phyloP scores from a whole-genome alignment of 1,140 invertebrate species.

The Kradibia gibbosae region DNA sequence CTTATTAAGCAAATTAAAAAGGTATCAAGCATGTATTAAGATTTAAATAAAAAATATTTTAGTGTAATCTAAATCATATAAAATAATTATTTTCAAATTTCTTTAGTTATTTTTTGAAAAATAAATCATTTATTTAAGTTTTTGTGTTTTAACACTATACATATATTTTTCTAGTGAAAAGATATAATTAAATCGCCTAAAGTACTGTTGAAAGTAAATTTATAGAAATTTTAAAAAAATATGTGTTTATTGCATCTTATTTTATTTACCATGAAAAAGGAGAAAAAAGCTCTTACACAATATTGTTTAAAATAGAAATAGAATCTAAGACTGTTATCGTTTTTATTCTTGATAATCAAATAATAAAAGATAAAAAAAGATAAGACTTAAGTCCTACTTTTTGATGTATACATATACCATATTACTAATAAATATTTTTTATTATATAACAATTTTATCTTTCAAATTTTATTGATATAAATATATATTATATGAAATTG shows the following conservation, averaged over 20 bases:
- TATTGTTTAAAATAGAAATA: background rate
- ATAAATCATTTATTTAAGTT: too few species aligned
- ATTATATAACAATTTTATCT: background rate
- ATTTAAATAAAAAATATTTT: too few species aligned
- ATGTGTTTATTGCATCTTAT: background rate
- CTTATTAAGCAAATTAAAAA: too few species aligned
- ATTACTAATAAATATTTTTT: background rate
- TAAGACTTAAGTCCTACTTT: background rate
- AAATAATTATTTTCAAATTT: too few species aligned
- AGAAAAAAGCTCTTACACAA: background rate
- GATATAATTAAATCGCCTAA: too few species aligned
- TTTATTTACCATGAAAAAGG: background rate
- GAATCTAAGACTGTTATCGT: background rate
- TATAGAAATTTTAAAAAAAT: background rate
- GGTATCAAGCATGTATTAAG: too few species aligned
- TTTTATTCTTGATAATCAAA: conserved; percentile 13
- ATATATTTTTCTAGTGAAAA: too few species aligned
- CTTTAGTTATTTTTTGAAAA: too few species aligned
- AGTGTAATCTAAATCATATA: too few species aligned
- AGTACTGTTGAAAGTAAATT: too few species aligned
- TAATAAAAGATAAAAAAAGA: conserved; percentile 21
- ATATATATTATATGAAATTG: too few species aligned
- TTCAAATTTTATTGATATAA: background rate
- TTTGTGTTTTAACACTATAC: too few species aligned
- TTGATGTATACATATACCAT: background rate